Evolutionary conservation across 1,140 invertebrate genomes (phyloP), one percentile per base, ranked within the genome.

Genomic region (Drosophila triauraria): DNA sequence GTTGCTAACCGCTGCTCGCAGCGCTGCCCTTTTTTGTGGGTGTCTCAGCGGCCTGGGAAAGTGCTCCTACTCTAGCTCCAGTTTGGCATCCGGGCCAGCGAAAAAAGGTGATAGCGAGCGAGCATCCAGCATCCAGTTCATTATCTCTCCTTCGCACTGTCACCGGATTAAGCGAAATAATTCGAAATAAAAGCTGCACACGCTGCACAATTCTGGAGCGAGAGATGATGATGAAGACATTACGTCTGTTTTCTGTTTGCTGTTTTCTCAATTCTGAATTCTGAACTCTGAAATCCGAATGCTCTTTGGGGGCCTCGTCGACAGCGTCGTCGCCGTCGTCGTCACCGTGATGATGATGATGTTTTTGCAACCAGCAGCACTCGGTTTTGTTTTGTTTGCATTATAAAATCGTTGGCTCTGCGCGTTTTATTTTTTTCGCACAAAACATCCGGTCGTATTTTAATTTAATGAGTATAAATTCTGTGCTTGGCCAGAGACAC

Each of bases 381-480:
- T 71, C 44, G 64, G 35, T 72, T 78, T 72, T 78, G 57, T 80
- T 80, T 80, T 80, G 78, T 81, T 85, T 82, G 79, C 75, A 76
- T 78, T 86, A 78, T 82, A 79, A 78, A 87, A 78, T 56, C 67
- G 75, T 82, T 85, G 78, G 74, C 74, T 81, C 43, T 70, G 81
- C 63, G 59, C 61, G 43, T 75, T 84, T 56, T 35, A 10, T 54
- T 53, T 82, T 70, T 78, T 67, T 77, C 54, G 70, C 68, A 85
- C 78, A 78, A 82, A 90, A 88, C 85, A 88, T 88, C 85, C 85
- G 85, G 85, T 90, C 85, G 78, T 90, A 90, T 90, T 90, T 88
- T 90, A 82, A 85, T 88, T 88, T 90, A 88, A 90, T 80, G 85
- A 88, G 85, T 87, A 83, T 88, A 80, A 65, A 82, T 85, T 88